Evolutionary conservation across 2,888 invertebrate genomes (phyloP).

Genomic region (Dryadula phaetusa): DNA sequence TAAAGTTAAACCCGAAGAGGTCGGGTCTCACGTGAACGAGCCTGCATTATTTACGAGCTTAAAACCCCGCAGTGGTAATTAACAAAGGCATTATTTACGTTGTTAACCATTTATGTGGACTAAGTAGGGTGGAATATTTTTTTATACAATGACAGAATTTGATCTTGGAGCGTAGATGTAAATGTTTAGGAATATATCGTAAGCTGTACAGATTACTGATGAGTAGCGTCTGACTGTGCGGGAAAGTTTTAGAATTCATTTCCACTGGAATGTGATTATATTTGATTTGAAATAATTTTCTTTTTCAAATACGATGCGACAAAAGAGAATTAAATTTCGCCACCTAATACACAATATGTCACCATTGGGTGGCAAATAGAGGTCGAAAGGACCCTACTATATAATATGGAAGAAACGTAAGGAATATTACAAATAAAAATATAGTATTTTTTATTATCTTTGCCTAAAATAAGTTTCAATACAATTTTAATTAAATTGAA

Average conservation of each 20-base stretch:
- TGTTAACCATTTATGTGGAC: slow-evolving; percentile 12
- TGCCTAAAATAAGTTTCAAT: no score
- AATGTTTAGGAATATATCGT: no score
- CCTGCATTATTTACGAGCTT: slow-evolving; percentile 51
- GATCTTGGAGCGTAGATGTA: not conserved
- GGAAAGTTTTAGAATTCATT: not conserved
- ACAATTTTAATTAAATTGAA: no score
- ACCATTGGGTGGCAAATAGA: no score
- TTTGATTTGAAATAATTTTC: not conserved
- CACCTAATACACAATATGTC: no score
- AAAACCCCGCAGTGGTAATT: slow-evolving; percentile 48
- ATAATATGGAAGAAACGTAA: no score
- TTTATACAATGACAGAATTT: not conserved
- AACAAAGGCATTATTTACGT: slow-evolving; percentile 42
- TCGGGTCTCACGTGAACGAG: slow-evolving; percentile 41
- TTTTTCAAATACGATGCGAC: not conserved
- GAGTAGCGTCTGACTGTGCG: not conserved
- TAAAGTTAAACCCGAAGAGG: slow-evolving; percentile 37
- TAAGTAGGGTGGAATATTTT: slow-evolving; percentile 5
- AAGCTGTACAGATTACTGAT: no score
- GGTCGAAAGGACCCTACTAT: no score
- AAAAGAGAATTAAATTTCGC: no score
- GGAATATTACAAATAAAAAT: no score
- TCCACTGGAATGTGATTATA: not conserved
- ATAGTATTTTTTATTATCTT: no score